phyloP scores from a whole-genome alignment of 1,140 invertebrate species.

The Bombus cullumanus region DNA sequence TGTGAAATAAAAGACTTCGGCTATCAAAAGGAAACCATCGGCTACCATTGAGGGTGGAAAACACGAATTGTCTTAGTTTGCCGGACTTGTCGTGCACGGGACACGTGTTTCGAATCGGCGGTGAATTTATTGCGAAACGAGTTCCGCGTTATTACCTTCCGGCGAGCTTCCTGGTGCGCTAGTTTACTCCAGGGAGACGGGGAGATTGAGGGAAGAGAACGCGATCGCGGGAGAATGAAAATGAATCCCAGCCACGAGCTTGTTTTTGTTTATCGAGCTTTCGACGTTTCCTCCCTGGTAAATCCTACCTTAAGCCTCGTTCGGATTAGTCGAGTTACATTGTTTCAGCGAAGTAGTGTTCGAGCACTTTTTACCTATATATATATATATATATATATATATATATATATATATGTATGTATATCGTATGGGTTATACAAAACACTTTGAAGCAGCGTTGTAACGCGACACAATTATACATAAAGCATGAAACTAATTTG shows the following conservation, averaged over 20 bases:
- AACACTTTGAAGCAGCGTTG: too few species aligned
- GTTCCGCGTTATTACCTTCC: constrained; percentile 13
- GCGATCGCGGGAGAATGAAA: background rate
- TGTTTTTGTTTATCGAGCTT: constrained; percentile 18
- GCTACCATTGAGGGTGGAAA: too few species aligned
- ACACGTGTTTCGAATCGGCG: constrained; percentile 22
- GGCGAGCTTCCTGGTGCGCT: background rate
- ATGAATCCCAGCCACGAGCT: background rate
- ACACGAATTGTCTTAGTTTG: background rate
- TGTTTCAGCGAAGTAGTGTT: too few species aligned
- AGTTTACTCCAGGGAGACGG: too few species aligned
- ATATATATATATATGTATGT: too few species aligned
- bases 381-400: too few species aligned
- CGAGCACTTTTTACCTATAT: too few species aligned
- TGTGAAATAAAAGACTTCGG: background rate
- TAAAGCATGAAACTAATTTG: too few species aligned
- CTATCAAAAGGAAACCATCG: background rate
- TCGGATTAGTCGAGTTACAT: constrained; percentile 5
- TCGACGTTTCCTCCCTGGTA: background rate
- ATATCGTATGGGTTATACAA: too few species aligned
- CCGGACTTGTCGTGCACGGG: background rate
- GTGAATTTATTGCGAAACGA: background rate
- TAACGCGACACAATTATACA: too few species aligned
- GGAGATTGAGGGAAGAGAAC: background rate
- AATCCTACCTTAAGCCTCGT: background rate